Base-by-base conservation (phyloP, 2,113 vertebrate genomes). In the Agapornis roseicollis region DNA sequence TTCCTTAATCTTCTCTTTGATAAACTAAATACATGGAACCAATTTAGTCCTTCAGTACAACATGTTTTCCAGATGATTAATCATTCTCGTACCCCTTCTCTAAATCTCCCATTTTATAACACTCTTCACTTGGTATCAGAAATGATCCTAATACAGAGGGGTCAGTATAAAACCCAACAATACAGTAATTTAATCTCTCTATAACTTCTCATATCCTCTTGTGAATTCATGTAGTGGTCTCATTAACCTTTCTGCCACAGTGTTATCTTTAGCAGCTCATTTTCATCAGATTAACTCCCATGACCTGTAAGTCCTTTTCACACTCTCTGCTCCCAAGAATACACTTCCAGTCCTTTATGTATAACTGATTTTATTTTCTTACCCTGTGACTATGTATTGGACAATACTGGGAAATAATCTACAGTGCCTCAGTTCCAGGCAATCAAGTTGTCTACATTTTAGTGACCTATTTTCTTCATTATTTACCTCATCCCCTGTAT, bases 221-320 rank as follows among this genome's bases (percentile, higher is more conserved):
- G 58, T 92, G 94, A 83, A 93, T 93, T 85, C 50, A 88, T 70
- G 74, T 80, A 94, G 88, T 90, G 85, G 72, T 88, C 85, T 91
- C 95, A 94, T 96, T 97, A 96, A 96, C 92, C 92, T 95, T 93
- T 93, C 93, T 96, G 79, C 76, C 92, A 92, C 64, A 73, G 37
- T 80, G 79, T 94, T 97, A 96, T 94, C 94, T 94, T 93, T 88
- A 96, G 92, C 88, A 94, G 85, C 76, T 97, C 95, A 88, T 97
- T 97, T 97, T 95, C 88, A 91, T 93, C 88, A 97, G 90, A 92
- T 92, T 95, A 94, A 90, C 82, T 71, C 37, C 41, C 49, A 46
- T 72, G 79, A 92, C 72, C 90, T 83, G 7, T 19, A 72, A 79
- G 24, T 88, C 71, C 63, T 82, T 85, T 69, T 64, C 88, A 90